Base-by-base conservation (phyloP, 2,888 invertebrate genomes). In the Tenthredo amoena region DNA sequence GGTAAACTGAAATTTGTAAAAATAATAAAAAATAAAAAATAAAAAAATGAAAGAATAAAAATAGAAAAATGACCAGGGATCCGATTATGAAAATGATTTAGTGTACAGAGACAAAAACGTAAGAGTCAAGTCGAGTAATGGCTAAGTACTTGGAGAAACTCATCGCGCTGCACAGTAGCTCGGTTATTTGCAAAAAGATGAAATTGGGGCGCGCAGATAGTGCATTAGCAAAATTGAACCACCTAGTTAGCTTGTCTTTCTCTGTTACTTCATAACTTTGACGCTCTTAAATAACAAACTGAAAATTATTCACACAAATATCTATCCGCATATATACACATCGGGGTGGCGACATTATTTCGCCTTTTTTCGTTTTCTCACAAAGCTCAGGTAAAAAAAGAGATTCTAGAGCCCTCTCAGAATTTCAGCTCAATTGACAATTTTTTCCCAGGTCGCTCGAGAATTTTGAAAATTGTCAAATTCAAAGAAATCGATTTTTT, bases 211-310 rank as follows among this genome's bases (percentile, higher is more conserved):
- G 74, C 12, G 15, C 47, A 74, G 26, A 47, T 84, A 87, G 89
- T 91, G 90, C 92, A 92, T 92, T 92, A 92, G 90, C 88, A 91
- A 92, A 92, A 92, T 92, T 92, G 92, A 92, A 92, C 71, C 37
- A 37, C 71, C 37, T 34, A 47, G 47, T 15, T 15, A 47, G 47
- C 12, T n/a, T 55, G 55, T n/a, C 34, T 47, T 15, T 34, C n/a
- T 71, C n/a, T 37, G 15, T 18, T 71, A 71, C n/a, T 71, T 71
- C 9, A 37, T 9, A 71, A 34, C 71, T 71, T 62, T 26, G 3
- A 26, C 26, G 12, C 18, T 15, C n/a, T 37, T 71, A 71, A n/a
- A n/a, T 71, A 71, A 31, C 18, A 34, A n/a, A 4, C 7, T 34
- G 18, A 2, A n/a, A 71, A 21, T n/a, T 71, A 71, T 18, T 18